phyloP scores from a whole-genome alignment of 2,113 vertebrate species.

The Miniopterus natalensis region DNA sequence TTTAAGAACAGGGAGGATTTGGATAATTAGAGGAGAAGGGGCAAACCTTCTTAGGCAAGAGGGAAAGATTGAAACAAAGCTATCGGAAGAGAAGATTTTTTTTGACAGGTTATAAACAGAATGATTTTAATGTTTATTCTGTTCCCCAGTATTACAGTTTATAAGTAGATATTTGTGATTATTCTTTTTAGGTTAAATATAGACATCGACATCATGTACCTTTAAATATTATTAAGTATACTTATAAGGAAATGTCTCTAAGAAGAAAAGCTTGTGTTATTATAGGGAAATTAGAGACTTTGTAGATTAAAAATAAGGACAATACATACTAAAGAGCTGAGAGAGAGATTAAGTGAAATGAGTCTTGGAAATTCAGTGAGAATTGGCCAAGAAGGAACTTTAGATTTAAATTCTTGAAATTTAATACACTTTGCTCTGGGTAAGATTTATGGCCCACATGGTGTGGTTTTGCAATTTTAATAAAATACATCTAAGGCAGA shows the following conservation, averaged over 20 bases:
- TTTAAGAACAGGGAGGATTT: conserved; percentile 29
- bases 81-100: conserved; percentile 50
- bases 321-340: background rate
- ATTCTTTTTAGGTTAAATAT: background rate
- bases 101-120: background rate
- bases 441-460: conserved; percentile 53
- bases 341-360: conserved; percentile 62
- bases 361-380: conserved; percentile 64
- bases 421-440: conserved; percentile 50
- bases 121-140: conserved; percentile 51
- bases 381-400: conserved; percentile 39
- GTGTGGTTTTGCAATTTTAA: conserved; percentile 65
- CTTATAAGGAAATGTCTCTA: conserved; percentile 58
- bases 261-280: conserved; percentile 61
- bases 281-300: conserved; percentile 63
- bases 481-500: conserved; percentile 61
- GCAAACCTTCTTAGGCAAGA: background rate
- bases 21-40: background rate
- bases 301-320: conserved; percentile 78
- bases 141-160: background rate
- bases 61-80: background rate
- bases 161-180: background rate
- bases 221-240: conserved; percentile 67
- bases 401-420: conserved; percentile 69
- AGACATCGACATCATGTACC: conserved; percentile 10